Evolutionary conservation across 2,888 invertebrate species (phyloP), one percentile per base, ranked within the genome.

Genomic region (Serripes groenlandicus): DNA sequence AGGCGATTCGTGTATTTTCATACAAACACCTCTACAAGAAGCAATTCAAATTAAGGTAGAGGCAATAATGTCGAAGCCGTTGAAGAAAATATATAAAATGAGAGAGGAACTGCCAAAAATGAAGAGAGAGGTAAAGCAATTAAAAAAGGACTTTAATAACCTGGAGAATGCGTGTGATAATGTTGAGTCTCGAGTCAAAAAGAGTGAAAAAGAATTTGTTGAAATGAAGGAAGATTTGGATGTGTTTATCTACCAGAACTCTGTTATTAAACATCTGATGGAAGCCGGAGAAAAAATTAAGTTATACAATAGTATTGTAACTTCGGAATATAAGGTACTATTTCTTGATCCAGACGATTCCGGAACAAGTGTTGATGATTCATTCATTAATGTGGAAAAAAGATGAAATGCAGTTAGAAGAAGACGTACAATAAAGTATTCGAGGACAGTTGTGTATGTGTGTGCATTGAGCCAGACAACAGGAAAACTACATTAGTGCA

Each of bases 221-320:
- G 66, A 66, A 23, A 37, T 66, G 66, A 37, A 66, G 15, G 66
- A 66, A n/a, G 66, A 66, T 66, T 28, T 66, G 11, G 66, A 66
- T 42, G 66, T 66, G 11, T 5, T 66, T 23, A 66, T 66, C 5
- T 66, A 66, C 26, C 66, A 66, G 66, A 66, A 66, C 42, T 26
- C 42, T 5, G 66, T 66, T 37, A 66, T 66, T 7, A 66, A 66
- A 37, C 66, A 66, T 66, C 26, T 66, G 18, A 35, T 42, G 37
- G 66, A 66, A 26, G 66, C 42, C 9, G 66, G 66, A 4, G 66
- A 66, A 9, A 66, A 66, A 1, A 42, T 66, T 15, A 37, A 42
- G 21, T 11, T 66, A 11, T 66, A 26, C 42, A 9, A 42, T 18
- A 42, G 37, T 42, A 42, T 35, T 21, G 42, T 66, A 5, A 66